phyloP scores from a whole-genome alignment of 2,888 invertebrate species.

The Eugnorisma glareosa region DNA sequence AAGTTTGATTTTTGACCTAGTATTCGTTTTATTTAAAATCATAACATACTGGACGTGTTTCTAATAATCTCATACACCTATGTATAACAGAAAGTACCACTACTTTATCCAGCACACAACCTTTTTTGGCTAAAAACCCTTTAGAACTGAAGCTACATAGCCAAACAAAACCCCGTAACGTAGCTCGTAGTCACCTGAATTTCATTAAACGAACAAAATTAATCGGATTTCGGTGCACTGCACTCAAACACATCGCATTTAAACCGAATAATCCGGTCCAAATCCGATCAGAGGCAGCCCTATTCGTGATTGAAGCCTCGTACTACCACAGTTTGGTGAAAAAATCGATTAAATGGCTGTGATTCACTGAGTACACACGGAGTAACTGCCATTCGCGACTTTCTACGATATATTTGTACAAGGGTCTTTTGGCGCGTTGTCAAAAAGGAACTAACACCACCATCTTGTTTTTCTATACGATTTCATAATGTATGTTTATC shows the following conservation, averaged over 20 bases:
- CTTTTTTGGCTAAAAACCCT: neutral
- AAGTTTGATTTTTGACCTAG: too few species aligned
- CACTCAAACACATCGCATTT: slow-evolving; percentile 29
- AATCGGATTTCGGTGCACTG: slow-evolving; percentile 24
- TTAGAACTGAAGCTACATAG: neutral
- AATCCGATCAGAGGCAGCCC: slow-evolving; percentile 38
- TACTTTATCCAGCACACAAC: neutral
- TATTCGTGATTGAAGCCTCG: slow-evolving; percentile 25
- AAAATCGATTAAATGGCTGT: slow-evolving; percentile 44
- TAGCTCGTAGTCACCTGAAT: neutral
- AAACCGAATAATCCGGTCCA: slow-evolving; percentile 30
- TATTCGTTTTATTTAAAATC: neutral
- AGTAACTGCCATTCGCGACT: slow-evolving; percentile 17
- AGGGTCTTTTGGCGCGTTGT: neutral
- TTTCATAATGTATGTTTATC: neutral
- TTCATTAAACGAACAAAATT: neutral
- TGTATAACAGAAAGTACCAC: neutral
- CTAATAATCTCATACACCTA: neutral
- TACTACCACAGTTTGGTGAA: slow-evolving; percentile 36
- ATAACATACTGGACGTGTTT: neutral
- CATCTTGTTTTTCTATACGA: neutral
- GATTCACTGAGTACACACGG: slow-evolving; percentile 24
- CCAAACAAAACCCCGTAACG: neutral
- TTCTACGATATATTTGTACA: slow-evolving; percentile 13
- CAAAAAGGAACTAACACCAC: neutral